Conservation (phyloP, 2,888 invertebrate species). For the Pterobdella sp. region DNA sequence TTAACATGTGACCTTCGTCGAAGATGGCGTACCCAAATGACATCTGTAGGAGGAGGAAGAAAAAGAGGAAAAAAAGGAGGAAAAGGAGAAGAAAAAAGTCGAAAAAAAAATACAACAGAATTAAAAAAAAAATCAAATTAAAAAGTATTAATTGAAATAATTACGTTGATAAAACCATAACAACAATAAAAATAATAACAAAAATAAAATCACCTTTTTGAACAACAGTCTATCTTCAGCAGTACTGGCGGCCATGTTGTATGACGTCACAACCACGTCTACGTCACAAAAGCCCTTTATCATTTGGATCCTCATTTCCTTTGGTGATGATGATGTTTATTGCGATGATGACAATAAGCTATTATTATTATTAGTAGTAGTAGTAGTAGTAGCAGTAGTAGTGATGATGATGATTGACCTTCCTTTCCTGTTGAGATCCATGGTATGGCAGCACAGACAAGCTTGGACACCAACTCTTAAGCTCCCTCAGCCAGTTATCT, state of each 20-base stretch:
- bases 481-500: slow-evolving; percentile 54
- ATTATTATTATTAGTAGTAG: slow-evolving; percentile 4
- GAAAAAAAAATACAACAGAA: too few relatives aligned
- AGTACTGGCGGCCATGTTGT: slow-evolving; percentile 72
- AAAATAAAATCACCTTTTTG: too few relatives aligned
- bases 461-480: slow-evolving; percentile 51
- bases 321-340: too few relatives aligned
- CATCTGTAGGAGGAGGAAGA: too few relatives aligned
- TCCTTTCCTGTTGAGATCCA: slow-evolving; percentile 75
- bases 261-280: slow-evolving; percentile 39
- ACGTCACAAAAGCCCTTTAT: not conserved
- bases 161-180: too few relatives aligned
- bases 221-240: slow-evolving; percentile 84
- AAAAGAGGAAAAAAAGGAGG: too few relatives aligned
- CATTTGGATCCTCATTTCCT: slow-evolving; percentile 10
- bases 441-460: slow-evolving; percentile 70
- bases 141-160: too few relatives aligned
- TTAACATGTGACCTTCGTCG: slow-evolving; percentile 95
- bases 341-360: too few relatives aligned
- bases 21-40: slow-evolving; percentile 84
- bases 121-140: too few relatives aligned
- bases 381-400: slow-evolving; percentile 12
- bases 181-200: too few relatives aligned
- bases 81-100: too few relatives aligned
- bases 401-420: slow-evolving; percentile 49